These are phyloP conservation scores for Caenorhabditis latens DNA, from an alignment of 1,140 invertebrate species.

Conservation along the genomic window DNA sequence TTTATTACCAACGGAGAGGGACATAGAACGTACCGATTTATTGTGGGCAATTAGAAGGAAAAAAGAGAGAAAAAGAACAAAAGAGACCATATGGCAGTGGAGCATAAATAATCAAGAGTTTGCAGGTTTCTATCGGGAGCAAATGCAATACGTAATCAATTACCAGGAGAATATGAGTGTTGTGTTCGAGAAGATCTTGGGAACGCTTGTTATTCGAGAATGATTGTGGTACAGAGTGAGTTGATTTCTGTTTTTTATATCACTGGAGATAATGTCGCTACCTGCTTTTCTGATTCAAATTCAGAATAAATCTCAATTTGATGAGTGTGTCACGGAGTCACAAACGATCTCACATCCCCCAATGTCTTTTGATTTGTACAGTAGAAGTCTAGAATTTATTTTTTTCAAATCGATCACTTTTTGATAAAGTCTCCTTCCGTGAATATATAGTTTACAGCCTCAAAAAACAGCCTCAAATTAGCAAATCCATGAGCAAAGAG, in stretches of 20 bases:
- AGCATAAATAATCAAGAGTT: slow-evolving; percentile 52
- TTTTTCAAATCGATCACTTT: too few relatives aligned
- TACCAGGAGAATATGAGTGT: slow-evolving; percentile 58
- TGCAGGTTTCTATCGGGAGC: slow-evolving; percentile 53
- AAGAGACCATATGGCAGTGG: slow-evolving; percentile 24
- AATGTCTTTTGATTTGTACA: neutral
- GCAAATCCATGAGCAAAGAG: too few relatives aligned
- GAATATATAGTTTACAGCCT: too few relatives aligned
- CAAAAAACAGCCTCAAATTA: too few relatives aligned
- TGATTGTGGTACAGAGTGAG: slow-evolving; percentile 23
- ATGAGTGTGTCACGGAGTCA: too few relatives aligned
- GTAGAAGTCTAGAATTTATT: too few relatives aligned
- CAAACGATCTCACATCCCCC: too few relatives aligned
- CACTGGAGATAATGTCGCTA: too few relatives aligned
- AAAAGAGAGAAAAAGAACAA: neutral
- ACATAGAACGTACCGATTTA: slow-evolving; percentile 16
- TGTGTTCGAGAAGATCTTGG: slow-evolving; percentile 56
- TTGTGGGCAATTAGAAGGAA: slow-evolving; percentile 19
- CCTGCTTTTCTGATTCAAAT: too few relatives aligned
- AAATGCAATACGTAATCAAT: slow-evolving; percentile 56
- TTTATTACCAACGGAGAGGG: neutral
- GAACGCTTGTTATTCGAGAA: slow-evolving; percentile 57
- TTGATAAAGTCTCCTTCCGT: too few relatives aligned
- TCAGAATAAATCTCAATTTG: too few relatives aligned
- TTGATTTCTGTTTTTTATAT: too few relatives aligned